A percentile compares a stretch with the other conserved stretches of the same genome.
Conservation (phyloP, 2,113 vertebrate species). For the Ptilorrhoa leucosticta region DNA sequence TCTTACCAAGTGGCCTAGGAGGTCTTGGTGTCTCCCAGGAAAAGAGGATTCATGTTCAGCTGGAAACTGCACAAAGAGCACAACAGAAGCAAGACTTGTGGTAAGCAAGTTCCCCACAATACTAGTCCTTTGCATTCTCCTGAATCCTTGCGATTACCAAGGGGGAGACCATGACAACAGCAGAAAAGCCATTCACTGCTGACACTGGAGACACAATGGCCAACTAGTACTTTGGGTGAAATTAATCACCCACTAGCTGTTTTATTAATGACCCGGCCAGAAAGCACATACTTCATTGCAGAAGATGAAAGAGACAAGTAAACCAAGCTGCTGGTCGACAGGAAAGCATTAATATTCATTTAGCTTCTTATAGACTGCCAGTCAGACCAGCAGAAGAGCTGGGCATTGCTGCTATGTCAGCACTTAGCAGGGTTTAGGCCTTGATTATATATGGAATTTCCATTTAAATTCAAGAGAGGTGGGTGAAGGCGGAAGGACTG, state of each 20-base stretch:
- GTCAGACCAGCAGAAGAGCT: not conserved
- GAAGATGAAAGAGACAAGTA: slow-evolving; percentile 42
- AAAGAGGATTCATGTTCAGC: not conserved
- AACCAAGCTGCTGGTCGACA: not conserved
- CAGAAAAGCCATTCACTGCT: slow-evolving; percentile 46
- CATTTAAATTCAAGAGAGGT: not conserved
- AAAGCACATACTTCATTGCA: slow-evolving; percentile 25
- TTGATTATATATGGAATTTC: not conserved
- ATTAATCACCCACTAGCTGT: slow-evolving; percentile 36
- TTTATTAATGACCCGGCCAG: slow-evolving; percentile 31
- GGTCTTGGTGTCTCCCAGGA: slow-evolving; percentile 21
- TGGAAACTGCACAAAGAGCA: slow-evolving; percentile 1
- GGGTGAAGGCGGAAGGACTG: not conserved
- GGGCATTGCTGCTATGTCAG: not conserved
- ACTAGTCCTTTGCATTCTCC: not conserved
- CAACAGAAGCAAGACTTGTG: not conserved
- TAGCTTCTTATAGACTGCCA: not conserved
- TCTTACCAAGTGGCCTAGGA: not conserved
- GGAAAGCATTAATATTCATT: slow-evolving; percentile 55
- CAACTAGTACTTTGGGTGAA: slow-evolving; percentile 32
- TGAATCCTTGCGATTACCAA: slow-evolving; percentile 37
- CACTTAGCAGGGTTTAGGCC: not conserved
- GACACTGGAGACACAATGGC: slow-evolving; percentile 33
- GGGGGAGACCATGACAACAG: slow-evolving; percentile 55
- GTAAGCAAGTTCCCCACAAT: not conserved